These are phyloP conservation scores for Ctenicera cuprea DNA, from an alignment of 2,888 invertebrate species.

Conservation along the genomic window DNA sequence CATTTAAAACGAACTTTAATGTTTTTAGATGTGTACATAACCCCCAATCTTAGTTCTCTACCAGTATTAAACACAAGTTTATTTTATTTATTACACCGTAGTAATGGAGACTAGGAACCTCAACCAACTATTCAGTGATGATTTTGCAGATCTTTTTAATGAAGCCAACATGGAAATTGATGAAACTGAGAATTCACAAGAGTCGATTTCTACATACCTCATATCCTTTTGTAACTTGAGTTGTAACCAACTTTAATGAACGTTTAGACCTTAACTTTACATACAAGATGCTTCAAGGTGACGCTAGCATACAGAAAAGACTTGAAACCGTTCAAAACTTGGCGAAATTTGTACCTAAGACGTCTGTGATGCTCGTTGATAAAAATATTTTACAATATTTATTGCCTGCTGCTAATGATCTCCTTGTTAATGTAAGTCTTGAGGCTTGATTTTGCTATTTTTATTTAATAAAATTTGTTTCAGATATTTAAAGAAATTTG, in stretches of 20 bases:
- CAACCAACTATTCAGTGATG: conserved; percentile 4
- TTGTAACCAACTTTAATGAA: neutral
- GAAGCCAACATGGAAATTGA: conserved; percentile 20
- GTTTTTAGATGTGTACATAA: too few relatives aligned
- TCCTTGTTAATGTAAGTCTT: conserved; percentile 40
- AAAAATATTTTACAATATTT: conserved; percentile 39
- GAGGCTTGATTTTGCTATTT: neutral
- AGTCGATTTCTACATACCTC: neutral
- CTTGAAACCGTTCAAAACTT: conserved; percentile 40
- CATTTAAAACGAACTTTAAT: too few relatives aligned
- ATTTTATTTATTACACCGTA: too few relatives aligned
- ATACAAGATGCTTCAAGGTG: conserved; percentile 36
- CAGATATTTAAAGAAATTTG: conserved; percentile 33
- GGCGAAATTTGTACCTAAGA: conserved; percentile 33
- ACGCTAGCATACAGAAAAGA: conserved; percentile 32
- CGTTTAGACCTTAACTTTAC: conserved; percentile 33
- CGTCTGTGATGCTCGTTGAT: conserved; percentile 34
- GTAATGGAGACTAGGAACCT: neutral
- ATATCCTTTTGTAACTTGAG: conserved; percentile 47
- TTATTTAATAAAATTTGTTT: neutral
- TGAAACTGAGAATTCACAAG: conserved; percentile 18
- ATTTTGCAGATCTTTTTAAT: conserved; percentile 24
- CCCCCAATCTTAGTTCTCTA: too few relatives aligned
- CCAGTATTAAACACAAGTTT: too few relatives aligned
- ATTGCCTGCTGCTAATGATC: conserved; percentile 44